Evolutionary conservation across 2,113 vertebrate genomes (phyloP), one percentile per base, ranked within the genome.

Genomic region (Zosterops borbonicus): DNA sequence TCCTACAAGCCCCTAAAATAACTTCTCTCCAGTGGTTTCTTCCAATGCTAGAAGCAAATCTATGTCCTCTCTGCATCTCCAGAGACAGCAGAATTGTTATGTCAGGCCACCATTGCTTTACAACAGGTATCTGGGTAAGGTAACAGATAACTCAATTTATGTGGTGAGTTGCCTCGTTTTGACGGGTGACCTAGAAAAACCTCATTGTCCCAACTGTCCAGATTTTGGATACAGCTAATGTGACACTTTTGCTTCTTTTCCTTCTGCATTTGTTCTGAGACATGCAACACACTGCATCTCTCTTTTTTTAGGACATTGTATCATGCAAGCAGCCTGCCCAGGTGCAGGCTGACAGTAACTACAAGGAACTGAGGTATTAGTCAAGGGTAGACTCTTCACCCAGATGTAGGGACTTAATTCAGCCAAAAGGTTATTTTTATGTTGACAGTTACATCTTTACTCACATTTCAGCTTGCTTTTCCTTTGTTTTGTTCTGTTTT

Each of bases 161-260:
- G 7, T 2, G 3, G 29, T 60, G 41, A 90, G 10, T 16, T 93
- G 14, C n/a, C 35, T 64, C 24, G 31, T 56, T 64, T 49, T 90
- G 68, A 46, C 50, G 83, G 31, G n/a, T 53, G 31, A 5, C 14
- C 25, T 39, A 27, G 41, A 74, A 73, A 73, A 69, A 80, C 14
- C 14, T 22, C 22, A 17, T 17, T 20, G 4, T 64, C 4, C n/a
- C 0, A 0, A 11, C 39, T 69, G 9, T 60, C 22, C 0, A 1
- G 8, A 25, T 47, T 83, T 83, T 49, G 37, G 9, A 52, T 67
- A 58, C 24, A 64, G 6, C 14, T 70, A 17, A 41, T 42, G 8
- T 70, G 56, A 55, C 6, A 10, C 17, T 83, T 84, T 12, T 49
- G 4, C 8, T 76, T 49, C 12, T 89, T 88, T 76, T 49, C 14